Conservation (phyloP, 37 sponge, comb jelly and placozoan species). For the Ephydatia muelleri region DNA sequence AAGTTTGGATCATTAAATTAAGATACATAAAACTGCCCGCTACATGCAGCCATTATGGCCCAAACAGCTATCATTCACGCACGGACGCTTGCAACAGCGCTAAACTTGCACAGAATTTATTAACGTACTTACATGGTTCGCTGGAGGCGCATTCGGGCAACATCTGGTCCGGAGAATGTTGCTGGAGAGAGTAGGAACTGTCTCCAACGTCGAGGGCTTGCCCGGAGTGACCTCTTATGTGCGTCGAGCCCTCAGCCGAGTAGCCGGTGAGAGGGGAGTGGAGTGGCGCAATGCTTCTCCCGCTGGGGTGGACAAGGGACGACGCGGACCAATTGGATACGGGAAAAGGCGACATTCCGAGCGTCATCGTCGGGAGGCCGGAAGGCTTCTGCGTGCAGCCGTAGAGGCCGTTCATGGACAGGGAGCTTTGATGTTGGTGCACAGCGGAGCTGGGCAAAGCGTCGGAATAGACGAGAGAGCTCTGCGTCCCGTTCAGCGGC, state of each 20-base stretch:
- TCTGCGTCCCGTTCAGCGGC: slow-evolving; percentile 2
- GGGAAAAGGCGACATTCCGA: slow-evolving; percentile 42
- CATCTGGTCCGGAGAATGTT: slow-evolving; percentile 62
- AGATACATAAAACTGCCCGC: too few relatives aligned
- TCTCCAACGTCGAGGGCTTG: slow-evolving; percentile 52
- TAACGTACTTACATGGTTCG: slow-evolving; percentile 45
- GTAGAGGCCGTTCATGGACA: slow-evolving; percentile 28
- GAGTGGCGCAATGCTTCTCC: slow-evolving; percentile 44
- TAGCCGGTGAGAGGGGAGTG: slow-evolving; percentile 73
- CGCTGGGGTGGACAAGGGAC: slow-evolving; percentile 28
- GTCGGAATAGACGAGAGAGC: slow-evolving; percentile 24
- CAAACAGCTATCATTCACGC: too few relatives aligned
- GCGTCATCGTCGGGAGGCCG: slow-evolving; percentile 25
- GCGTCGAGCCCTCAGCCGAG: slow-evolving; percentile 36
- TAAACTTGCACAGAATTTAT: too few relatives aligned
- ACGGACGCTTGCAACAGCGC: too few relatives aligned
- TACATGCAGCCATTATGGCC: too few relatives aligned
- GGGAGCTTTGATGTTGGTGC: slow-evolving; percentile 2
- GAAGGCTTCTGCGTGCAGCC: slow-evolving; percentile 5
- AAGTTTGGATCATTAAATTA: too few relatives aligned
- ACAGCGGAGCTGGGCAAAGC: background rate
- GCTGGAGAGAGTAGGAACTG: slow-evolving; percentile 34
- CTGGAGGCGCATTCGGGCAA: slow-evolving; percentile 68
- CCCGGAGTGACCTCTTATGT: slow-evolving; percentile 28
- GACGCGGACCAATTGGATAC: slow-evolving; percentile 45